Conservation (phyloP, 2,888 invertebrate genomes). For the Campoletis raptor region DNA sequence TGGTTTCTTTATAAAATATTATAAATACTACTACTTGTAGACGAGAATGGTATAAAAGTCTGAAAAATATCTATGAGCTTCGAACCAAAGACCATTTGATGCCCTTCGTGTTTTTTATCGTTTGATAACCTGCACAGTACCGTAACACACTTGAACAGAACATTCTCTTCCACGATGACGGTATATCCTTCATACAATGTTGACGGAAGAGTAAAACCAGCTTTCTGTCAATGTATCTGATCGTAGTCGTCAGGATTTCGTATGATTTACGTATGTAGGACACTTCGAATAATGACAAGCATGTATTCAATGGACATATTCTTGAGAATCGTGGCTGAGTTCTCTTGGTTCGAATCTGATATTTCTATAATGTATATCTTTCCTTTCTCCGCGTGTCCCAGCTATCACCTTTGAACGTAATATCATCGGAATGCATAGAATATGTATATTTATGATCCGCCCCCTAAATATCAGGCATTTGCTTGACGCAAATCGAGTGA, state of each 20-base stretch:
- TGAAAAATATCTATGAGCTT: slow-evolving; percentile 45
- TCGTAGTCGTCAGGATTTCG: slow-evolving; percentile 58
- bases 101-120: slow-evolving; percentile 62
- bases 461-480: slow-evolving; percentile 65
- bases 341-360: slow-evolving; percentile 4
- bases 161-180: slow-evolving; percentile 19
- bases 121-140: slow-evolving; percentile 37
- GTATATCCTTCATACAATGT: slow-evolving; percentile 19
- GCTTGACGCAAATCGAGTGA: slow-evolving; percentile 70
- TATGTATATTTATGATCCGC: slow-evolving; percentile 39
- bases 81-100: slow-evolving; percentile 51
- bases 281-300: slow-evolving; percentile 42
- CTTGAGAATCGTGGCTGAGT: slow-evolving; percentile 34
- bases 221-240: slow-evolving; percentile 58
- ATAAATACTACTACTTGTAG: not conserved
- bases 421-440: slow-evolving; percentile 33
- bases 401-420: slow-evolving; percentile 27
- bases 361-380: slow-evolving; percentile 26
- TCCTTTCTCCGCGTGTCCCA: slow-evolving; percentile 16
- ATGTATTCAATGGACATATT: slow-evolving; percentile 10
- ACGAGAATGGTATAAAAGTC: slow-evolving; percentile 40
- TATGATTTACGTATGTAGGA: slow-evolving; percentile 62
- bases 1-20: slow-evolving; percentile 22
- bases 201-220: slow-evolving; percentile 43
- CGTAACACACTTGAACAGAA: slow-evolving; percentile 29